These are phyloP conservation scores for Staurois parvus DNA, from an alignment of 2,797 vertebrate species.

Conservation along the genomic window DNA sequence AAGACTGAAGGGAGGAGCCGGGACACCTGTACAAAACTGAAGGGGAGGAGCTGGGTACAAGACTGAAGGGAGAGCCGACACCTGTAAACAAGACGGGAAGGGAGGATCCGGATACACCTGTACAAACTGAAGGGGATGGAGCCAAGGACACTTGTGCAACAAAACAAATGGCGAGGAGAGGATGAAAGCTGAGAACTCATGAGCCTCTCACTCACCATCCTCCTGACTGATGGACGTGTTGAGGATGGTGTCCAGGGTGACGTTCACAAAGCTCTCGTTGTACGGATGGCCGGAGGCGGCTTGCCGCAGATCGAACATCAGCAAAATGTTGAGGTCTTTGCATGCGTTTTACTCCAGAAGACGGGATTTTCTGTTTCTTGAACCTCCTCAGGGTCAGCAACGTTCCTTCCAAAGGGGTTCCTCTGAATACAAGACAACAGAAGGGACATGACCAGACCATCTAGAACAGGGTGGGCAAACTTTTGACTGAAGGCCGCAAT, in stretches of 20 bases:
- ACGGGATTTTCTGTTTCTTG: slow-evolving; percentile 78
- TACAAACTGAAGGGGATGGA: too few relatives aligned
- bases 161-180: background rate
- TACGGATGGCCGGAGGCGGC: slow-evolving; percentile 73
- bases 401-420: slow-evolving; percentile 79
- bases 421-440: slow-evolving; percentile 72
- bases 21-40: too few relatives aligned
- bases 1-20: too few relatives aligned
- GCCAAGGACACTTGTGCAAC: too few relatives aligned
- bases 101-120: too few relatives aligned
- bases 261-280: slow-evolving; percentile 71
- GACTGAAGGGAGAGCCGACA: too few relatives aligned
- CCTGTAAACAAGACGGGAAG: too few relatives aligned
- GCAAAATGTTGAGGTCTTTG: slow-evolving; percentile 76
- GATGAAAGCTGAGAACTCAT: too few relatives aligned
- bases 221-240: slow-evolving; percentile 72
- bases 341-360: slow-evolving; percentile 76
- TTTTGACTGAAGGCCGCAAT: too few relatives aligned
- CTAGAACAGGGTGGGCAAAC: too few relatives aligned
- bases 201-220: slow-evolving; percentile 78
- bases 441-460: too few relatives aligned
- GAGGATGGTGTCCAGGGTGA: slow-evolving; percentile 74
- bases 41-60: too few relatives aligned
- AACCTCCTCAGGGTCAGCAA: slow-evolving; percentile 68
- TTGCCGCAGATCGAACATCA: slow-evolving; percentile 90